Conservation (phyloP, 2,888 invertebrate genomes). For the Nematopogon swammerdamellus region DNA sequence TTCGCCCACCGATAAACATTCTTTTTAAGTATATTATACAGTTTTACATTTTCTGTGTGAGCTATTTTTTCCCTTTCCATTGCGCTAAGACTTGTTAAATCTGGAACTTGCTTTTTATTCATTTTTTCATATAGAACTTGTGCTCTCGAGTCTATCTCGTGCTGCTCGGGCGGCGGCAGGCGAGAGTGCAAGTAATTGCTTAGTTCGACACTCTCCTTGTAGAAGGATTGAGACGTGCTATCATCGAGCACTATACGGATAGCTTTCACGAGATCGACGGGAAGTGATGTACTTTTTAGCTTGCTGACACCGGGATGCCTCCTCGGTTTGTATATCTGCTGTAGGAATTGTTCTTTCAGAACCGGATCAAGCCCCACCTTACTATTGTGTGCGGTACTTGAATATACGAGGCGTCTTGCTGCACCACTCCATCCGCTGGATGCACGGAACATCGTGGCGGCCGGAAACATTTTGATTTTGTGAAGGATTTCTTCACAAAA, state of each 20-base stretch:
- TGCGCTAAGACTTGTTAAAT: slow-evolving; percentile 19
- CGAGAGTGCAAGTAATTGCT: slow-evolving; percentile 60
- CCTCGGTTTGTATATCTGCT: slow-evolving; percentile 59
- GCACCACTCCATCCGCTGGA: not conserved
- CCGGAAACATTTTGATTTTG: too few relatives aligned
- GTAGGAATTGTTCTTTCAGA: slow-evolving; percentile 42
- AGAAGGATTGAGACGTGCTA: slow-evolving; percentile 51
- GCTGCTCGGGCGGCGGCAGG: slow-evolving; percentile 62
- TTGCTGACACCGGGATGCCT: slow-evolving; percentile 70
- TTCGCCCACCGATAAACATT: slow-evolving; percentile 72
- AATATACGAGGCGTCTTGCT: not conserved
- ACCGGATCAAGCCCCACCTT: slow-evolving; percentile 48
- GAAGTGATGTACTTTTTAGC: slow-evolving; percentile 51
- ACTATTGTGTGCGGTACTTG: slow-evolving; percentile 16
- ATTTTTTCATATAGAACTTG: slow-evolving; percentile 33
- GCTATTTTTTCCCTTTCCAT: slow-evolving; percentile 35
- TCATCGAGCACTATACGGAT: slow-evolving; percentile 56
- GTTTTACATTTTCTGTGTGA: slow-evolving; percentile 47
- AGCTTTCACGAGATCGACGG: slow-evolving; percentile 57
- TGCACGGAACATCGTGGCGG: not conserved
- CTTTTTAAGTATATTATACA: slow-evolving; percentile 54
- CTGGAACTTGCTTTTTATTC: slow-evolving; percentile 27
- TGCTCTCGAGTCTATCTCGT: slow-evolving; percentile 42
- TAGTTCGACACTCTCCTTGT: slow-evolving; percentile 52
- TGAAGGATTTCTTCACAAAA: too few relatives aligned